Conservation (phyloP, 2,888 invertebrate species). For the Sacculina carcini region DNA sequence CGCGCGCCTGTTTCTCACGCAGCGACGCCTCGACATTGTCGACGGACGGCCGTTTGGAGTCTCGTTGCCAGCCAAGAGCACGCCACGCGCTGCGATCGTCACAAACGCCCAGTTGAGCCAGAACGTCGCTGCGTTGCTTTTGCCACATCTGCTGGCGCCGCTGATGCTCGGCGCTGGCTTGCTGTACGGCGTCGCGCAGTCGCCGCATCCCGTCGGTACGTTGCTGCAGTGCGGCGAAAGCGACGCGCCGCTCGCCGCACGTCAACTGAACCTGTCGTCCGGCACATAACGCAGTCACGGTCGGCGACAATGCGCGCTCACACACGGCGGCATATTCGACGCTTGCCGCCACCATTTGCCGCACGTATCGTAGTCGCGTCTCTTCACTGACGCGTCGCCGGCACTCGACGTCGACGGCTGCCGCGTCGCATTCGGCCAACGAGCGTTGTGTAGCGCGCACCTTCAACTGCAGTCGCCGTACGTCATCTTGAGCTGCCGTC, state of each 20-base stretch:
- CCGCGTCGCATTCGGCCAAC: not conserved
- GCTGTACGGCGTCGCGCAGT: not conserved
- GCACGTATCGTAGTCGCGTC: too few species aligned
- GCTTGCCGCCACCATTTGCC: too few species aligned
- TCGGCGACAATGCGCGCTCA: too few species aligned
- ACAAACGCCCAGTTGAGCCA: not conserved
- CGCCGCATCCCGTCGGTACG: not conserved
- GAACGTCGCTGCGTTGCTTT: not conserved
- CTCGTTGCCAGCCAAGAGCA: not conserved
- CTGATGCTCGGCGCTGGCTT: not conserved
- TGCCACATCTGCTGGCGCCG: not conserved
- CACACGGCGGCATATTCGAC: too few species aligned
- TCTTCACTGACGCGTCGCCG: too few species aligned
- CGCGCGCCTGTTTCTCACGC: not conserved
- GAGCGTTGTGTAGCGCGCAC: not conserved
- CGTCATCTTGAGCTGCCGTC: not conserved
- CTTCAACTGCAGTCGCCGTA: not conserved
- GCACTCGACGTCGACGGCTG: not conserved
- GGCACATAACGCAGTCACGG: too few species aligned
- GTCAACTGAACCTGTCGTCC: not conserved
- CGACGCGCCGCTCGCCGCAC: not conserved
- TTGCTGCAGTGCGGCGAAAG: not conserved
- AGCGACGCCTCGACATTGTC: not conserved
- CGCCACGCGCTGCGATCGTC: not conserved
- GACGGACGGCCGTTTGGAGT: not conserved